Percentiles rank a stretch among this genome's conserved stretches.
phyloP scores from a whole-genome alignment of 2,113 vertebrate species.

The Peromyscus maniculatus region DNA sequence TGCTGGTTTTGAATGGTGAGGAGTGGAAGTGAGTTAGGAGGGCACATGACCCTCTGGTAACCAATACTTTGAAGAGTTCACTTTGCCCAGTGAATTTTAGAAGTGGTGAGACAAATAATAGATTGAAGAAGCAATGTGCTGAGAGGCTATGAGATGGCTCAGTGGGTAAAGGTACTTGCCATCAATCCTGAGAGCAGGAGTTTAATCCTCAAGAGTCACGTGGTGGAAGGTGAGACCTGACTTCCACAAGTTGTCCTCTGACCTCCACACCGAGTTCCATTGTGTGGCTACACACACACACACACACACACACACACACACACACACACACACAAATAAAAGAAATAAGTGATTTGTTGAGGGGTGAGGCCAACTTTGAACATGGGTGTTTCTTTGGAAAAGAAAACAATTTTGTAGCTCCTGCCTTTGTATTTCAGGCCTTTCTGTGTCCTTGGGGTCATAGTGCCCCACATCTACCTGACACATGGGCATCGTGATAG shows the following conservation, averaged over 20 bases:
- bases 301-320: background rate
- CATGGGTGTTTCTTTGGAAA: background rate
- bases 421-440: background rate
- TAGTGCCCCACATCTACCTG: fast-evolving
- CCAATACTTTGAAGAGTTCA: background rate
- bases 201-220: background rate
- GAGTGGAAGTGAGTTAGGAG: background rate
- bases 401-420: background rate
- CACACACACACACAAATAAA: background rate
- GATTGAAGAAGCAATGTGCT: background rate
- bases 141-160: background rate
- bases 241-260: background rate
- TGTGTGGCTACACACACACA: background rate
- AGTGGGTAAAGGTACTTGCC: background rate
- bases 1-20: background rate
- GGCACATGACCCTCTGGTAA: background rate
- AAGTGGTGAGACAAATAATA: background rate
- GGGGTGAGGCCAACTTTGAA: background rate
- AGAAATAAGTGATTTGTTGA: background rate
- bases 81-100: background rate
- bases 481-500: no score
- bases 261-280: background rate
- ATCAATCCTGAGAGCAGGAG: background rate
- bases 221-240: background rate
- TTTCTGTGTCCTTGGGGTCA: background rate